phyloP scores from a whole-genome alignment of 2,888 invertebrate species.

The Scrobipalpa costella region DNA sequence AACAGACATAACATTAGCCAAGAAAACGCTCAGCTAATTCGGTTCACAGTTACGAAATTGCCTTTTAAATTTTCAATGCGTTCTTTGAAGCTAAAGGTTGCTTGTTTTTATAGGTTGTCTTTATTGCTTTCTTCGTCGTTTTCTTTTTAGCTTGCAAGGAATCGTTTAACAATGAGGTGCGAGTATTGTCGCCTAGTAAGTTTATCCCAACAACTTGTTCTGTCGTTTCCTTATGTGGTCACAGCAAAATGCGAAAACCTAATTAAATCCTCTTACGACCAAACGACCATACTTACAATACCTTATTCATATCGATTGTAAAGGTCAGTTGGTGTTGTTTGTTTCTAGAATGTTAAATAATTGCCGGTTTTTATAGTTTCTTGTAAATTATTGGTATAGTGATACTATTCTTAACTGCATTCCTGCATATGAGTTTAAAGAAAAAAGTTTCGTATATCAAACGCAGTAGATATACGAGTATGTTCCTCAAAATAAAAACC shows the following conservation, averaged over 20 bases:
- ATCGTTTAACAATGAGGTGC: constrained; percentile 21
- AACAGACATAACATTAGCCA: neutral
- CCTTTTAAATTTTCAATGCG: constrained; percentile 10
- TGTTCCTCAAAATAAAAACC: too few relatives aligned
- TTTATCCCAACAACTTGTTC: neutral
- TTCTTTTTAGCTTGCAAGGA: constrained; percentile 7
- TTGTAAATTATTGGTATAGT: neutral
- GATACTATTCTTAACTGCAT: neutral
- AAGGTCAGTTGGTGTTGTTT: constrained; percentile 7
- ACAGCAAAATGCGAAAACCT: constrained; percentile 6
- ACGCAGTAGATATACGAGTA: too few relatives aligned
- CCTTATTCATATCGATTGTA: constrained; percentile 17
- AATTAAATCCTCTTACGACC: constrained; percentile 14
- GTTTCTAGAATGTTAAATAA: constrained; percentile 27
- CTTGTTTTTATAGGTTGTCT: constrained; percentile 19
- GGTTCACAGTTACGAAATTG: constrained; percentile 8
- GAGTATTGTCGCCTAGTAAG: constrained; percentile 15
- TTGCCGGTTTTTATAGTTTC: neutral
- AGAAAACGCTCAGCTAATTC: constrained; percentile 21
- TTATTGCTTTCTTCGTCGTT: constrained; percentile 10
- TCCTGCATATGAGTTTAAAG: too few relatives aligned
- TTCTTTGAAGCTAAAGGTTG: constrained; percentile 18
- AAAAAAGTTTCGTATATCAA: too few relatives aligned
- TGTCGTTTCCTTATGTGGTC: constrained; percentile 19
- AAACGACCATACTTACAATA: constrained; percentile 14